Evolutionary conservation across 2,888 invertebrate species (phyloP).

Genomic region (Torymus texanus): DNA sequence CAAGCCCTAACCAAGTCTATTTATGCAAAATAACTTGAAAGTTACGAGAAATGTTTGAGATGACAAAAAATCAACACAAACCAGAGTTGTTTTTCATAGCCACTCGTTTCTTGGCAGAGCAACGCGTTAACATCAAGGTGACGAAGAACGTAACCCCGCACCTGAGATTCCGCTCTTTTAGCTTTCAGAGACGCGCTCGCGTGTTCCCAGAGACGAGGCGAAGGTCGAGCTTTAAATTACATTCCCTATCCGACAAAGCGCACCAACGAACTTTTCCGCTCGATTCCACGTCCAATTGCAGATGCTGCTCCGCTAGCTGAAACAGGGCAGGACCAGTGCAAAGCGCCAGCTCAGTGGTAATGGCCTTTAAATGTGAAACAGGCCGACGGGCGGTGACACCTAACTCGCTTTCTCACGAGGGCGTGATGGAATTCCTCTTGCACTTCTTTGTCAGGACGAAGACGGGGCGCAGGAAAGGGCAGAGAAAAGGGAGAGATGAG

Average conservation of each 20-base stretch:
- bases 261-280: conserved; percentile 49
- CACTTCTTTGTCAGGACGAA: conserved; percentile 5
- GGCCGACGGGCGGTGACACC: conserved; percentile 67
- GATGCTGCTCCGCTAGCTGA: conserved; percentile 43
- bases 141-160: not conserved
- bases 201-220: conserved; percentile 1
- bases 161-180: conserved; percentile 5
- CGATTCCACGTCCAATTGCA: conserved; percentile 55
- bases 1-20: too few species aligned
- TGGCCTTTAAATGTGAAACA: conserved; percentile 69
- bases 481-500: conserved; percentile 1
- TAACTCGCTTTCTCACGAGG: conserved; percentile 57
- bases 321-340: not conserved
- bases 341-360: conserved; percentile 57
- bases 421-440: conserved; percentile 49
- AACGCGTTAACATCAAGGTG: not conserved
- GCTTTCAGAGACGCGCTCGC: not conserved
- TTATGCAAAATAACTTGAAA: too few species aligned
- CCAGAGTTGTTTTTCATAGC: too few species aligned
- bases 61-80: too few species aligned
- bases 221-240: conserved; percentile 49
- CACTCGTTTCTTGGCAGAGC: not conserved
- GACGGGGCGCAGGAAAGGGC: too few species aligned
- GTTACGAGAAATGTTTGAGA: too few species aligned
- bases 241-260: conserved; percentile 42